Conservation (phyloP, 2,113 vertebrate genomes). For the Otis tarda region DNA sequence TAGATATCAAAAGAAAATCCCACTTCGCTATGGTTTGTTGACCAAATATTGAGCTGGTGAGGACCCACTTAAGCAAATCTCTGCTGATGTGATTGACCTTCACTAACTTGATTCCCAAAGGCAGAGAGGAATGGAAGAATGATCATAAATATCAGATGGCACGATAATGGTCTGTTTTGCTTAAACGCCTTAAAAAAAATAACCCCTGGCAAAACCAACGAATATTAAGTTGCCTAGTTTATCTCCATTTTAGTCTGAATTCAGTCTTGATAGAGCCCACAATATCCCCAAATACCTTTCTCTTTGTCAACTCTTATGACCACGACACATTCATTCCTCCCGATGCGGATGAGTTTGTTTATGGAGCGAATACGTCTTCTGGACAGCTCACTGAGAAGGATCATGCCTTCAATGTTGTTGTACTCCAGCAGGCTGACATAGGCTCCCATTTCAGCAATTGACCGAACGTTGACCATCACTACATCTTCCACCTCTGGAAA, state of each 20-base stretch:
- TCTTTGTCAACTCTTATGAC: conserved; percentile 99
- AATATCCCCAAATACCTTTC: conserved; percentile 81
- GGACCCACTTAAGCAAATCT: not conserved
- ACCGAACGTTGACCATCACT: conserved; percentile 97
- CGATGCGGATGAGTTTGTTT: conserved; percentile 98
- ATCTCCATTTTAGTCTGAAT: not conserved
- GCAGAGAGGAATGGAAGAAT: not conserved
- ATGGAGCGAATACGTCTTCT: conserved; percentile 96
- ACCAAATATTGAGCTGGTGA: not conserved
- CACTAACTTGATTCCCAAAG: not conserved
- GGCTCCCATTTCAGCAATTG: conserved; percentile 98
- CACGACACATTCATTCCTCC: conserved; percentile 96
- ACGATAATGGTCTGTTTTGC: not conserved
- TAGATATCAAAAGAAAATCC: not conserved
- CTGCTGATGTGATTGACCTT: not conserved
- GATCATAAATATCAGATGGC: not conserved
- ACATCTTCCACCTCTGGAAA: conserved; percentile 99
- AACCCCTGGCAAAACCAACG: not conserved
- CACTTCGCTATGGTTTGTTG: not conserved
- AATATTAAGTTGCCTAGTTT: not conserved
- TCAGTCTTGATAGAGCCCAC: not conserved
- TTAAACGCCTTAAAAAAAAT: not conserved
- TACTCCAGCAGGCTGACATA: conserved; percentile 97
- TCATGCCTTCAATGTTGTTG: conserved; percentile 99
- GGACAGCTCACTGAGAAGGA: conserved; percentile 95